Evolutionary conservation across 2,797 vertebrate genomes (phyloP), one percentile per base, ranked within the genome.

Genomic region (Channallabes apus): DNA sequence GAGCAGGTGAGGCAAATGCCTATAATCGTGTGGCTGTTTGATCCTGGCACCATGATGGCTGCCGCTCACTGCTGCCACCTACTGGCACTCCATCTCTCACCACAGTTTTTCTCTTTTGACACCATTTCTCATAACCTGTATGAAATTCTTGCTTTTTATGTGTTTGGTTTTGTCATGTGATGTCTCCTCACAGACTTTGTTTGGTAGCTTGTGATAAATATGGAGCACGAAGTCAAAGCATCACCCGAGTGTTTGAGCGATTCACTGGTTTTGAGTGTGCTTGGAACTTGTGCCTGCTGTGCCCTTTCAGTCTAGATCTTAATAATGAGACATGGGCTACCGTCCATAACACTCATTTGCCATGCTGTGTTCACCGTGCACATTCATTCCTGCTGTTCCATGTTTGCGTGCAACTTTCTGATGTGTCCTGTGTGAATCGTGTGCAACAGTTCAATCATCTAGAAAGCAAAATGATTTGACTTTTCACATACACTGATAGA

Each of bases 1-100:
- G 92, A 95, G 92, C 92, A 89, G 90, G 89, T 92, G 92, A 95
- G 95, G 94, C 94, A 95, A 95, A 87, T 83, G 92, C 58, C 91
- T 92, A 88, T 86, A 87, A 82, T 79, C 89, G 90, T 91, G 88
- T 89, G 83, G 87, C 71, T 84, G 79, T 82, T 29, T 54, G 82
- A 72, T 73, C 68, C 59, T 59, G 65, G 82, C 71, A 68, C 83
- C 90, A 90, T 91, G 90, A 93, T 89, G 92, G 90, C 92, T 89
- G 92, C 92, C 92, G 86, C 89, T 93, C 93, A 93, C 92, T 90
- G 90, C 93, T 92, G 86, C 90, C 89, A 85, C 88, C 90, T 86
- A 84, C 59, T 85, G 86, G 89, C 90, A 41, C 56, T 73, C 71
- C 87, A 84, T 80, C 69, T 75, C 80, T 71, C 85, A 65, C 32